phyloP scores from a whole-genome alignment of 2,797 vertebrate species.

The Prionace glauca region DNA sequence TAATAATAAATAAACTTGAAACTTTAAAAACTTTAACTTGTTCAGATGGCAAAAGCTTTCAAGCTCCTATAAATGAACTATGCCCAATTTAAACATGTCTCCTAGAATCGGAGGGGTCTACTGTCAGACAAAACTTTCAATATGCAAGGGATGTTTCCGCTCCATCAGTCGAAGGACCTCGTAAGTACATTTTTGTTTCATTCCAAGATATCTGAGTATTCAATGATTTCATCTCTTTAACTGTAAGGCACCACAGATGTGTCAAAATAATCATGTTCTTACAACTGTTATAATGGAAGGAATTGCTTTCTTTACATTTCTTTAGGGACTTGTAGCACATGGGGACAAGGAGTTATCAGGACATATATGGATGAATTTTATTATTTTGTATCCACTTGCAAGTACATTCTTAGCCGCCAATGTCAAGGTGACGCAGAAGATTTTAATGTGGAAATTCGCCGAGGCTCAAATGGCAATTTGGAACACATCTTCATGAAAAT shows the following conservation, averaged over 20 bases:
- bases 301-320: background rate
- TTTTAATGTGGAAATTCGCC: slow-evolving; percentile 55
- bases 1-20: too few relatives aligned
- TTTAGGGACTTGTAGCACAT: slow-evolving; percentile 62
- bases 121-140: background rate
- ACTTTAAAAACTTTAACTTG: background rate
- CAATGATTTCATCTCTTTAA: background rate
- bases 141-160: background rate
- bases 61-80: background rate
- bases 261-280: background rate
- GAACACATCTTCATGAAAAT: slow-evolving; percentile 54
- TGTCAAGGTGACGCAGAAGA: slow-evolving; percentile 59
- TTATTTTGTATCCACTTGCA: slow-evolving; percentile 58
- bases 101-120: background rate
- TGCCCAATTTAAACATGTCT: background rate
- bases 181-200: slow-evolving; percentile 27
- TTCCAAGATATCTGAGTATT: background rate
- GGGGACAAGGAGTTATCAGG: slow-evolving; percentile 57
- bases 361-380: slow-evolving; percentile 52
- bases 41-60: background rate
- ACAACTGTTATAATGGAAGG: background rate
- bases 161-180: background rate
- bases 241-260: background rate
- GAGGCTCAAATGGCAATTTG: slow-evolving; percentile 50
- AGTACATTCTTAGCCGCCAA: slow-evolving; percentile 50